A percentile compares a stretch with the other conserved stretches of the same genome.
These are phyloP conservation scores for Fopius arisanus DNA, from an alignment of 1,140 invertebrate genomes.

Conservation along the genomic window DNA sequence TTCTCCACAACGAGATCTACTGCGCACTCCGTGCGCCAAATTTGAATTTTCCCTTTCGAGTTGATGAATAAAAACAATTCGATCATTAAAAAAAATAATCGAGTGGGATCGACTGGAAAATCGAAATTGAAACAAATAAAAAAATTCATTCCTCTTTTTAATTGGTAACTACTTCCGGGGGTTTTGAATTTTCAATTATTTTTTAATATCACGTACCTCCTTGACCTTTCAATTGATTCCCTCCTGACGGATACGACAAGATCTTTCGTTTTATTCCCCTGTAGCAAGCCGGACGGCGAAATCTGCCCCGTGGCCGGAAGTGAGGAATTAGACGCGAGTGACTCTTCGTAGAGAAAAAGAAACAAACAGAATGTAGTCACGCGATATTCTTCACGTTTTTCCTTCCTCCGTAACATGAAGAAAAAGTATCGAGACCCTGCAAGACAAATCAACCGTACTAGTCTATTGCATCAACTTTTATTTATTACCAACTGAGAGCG, in stretches of 20 bases:
- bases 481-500: slow-evolving; percentile 15
- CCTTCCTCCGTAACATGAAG: neutral
- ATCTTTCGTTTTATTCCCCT: neutral
- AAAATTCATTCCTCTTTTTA: too few species aligned
- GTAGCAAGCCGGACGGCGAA: slow-evolving; percentile 1
- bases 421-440: neutral
- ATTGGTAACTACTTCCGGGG: too few species aligned
- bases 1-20: too few species aligned
- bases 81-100: too few species aligned
- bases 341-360: neutral
- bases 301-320: slow-evolving; percentile 24
- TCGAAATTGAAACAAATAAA: too few species aligned
- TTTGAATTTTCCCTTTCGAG: too few species aligned
- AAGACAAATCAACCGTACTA: slow-evolving; percentile 30
- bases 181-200: too few species aligned
- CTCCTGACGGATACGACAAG: neutral
- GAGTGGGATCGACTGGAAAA: too few species aligned
- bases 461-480: slow-evolving; percentile 32
- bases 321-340: slow-evolving; percentile 28
- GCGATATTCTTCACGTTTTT: neutral
- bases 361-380: neutral
- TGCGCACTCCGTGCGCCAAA: too few species aligned
- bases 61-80: too few species aligned
- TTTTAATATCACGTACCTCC: neutral
- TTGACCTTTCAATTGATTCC: slow-evolving; percentile 29